Evolutionary conservation across 2,797 vertebrate genomes (phyloP), one percentile per base, ranked within the genome.

Genomic region (Crax fasciolata): DNA sequence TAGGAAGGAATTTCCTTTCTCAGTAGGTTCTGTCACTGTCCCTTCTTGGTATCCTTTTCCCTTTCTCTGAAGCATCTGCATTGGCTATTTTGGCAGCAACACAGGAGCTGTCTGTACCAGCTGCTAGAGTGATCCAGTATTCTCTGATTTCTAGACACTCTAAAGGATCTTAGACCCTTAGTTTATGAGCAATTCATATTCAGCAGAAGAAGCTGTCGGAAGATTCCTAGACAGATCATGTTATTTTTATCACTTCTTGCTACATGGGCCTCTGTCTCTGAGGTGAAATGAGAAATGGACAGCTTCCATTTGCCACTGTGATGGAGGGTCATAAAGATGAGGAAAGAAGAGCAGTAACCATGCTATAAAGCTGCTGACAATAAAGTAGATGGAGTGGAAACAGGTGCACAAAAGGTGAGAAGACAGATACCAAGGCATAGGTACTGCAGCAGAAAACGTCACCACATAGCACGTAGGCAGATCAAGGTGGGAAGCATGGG

Each of bases 301-400:
- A 84, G 32, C 39, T 89, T 94, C 76, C 66, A 76, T 96, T 92
- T 94, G 35, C 92, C 13, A 9, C 25, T 23, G 38, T 86, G 71
- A 51, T 91, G 84, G 71, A 84, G 13, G 44, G 71, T 93, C 66
- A 17, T 93, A 75, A 87, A 94, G 39, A 80, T 11, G 39, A 94
- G 52, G 55, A 81, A 92, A 89, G 76, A 86, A 68, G 77, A 87
- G 32, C 35, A 73, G 79, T 79, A 46, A 11, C 23, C 35, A 16
- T 58, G 65, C 82, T 68, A 59, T 92, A 94, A 90, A 94, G 75
- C 51, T 91, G 62, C 58, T 68, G 86, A 35, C 61, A 77, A 5
- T 84, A 70, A 90, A 73, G 76, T 46, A 0, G 13, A 75, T 77
- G 84, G 90, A 71, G 49, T 86, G 75, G 71, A 95, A 86, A 30